A percentile compares a stretch with the other conserved stretches of the same genome.
phyloP scores from a whole-genome alignment of 64 coral and sea anemone species.

The Acropora yongei region DNA sequence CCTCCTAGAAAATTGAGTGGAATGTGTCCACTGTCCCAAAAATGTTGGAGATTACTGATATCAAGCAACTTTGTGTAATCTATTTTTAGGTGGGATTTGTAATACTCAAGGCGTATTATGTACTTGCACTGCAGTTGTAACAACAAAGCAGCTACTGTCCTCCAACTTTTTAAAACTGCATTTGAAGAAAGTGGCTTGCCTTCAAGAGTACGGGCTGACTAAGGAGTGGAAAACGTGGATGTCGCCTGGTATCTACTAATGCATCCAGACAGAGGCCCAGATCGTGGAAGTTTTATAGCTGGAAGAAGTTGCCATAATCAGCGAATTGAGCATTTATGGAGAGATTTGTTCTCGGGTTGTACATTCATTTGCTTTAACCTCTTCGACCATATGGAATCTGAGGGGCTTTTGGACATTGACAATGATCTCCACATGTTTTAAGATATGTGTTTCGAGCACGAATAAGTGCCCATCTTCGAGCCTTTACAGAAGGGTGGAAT shows the following conservation, averaged over 20 bases:
- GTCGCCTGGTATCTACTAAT: neutral
- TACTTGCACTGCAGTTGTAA: neutral
- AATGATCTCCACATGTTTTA: neutral
- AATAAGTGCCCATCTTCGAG: too few species aligned
- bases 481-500: too few species aligned
- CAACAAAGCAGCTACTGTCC: slow-evolving; percentile 10
- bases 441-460: too few species aligned
- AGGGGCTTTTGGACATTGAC: too few species aligned
- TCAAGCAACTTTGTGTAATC: too few species aligned
- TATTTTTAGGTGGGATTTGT: too few species aligned
- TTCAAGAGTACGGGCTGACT: neutral
- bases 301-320: neutral
- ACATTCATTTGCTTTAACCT: too few species aligned
- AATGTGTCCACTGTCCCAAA: too few species aligned
- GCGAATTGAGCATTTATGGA: neutral
- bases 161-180: neutral
- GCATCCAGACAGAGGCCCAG: neutral
- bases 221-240: neutral
- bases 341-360: too few species aligned
- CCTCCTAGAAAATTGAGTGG: too few species aligned
- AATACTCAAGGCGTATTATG: slow-evolving; percentile 2
- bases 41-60: too few species aligned
- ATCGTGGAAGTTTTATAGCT: neutral
- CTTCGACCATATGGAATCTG: too few species aligned
- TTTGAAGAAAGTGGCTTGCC: slow-evolving; percentile 5